A percentile compares a stretch with the other conserved stretches of the same genome.
Evolutionary conservation across 1,140 invertebrate species (phyloP).

Genomic region (Periplaneta americana): DNA sequence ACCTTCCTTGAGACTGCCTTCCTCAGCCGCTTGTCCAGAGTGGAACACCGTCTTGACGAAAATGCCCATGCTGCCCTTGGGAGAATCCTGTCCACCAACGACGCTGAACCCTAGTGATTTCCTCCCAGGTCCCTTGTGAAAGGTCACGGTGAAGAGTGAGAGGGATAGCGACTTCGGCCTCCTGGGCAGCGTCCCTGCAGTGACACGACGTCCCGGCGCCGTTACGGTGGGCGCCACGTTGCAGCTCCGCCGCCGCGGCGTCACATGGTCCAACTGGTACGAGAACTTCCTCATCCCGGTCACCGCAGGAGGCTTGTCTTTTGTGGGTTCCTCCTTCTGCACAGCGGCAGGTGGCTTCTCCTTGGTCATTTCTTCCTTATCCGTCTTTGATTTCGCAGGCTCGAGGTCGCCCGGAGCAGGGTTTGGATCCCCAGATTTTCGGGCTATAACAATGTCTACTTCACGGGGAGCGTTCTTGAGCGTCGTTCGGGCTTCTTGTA

Average conservation of each 20-base stretch:
- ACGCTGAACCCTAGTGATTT: conserved; percentile 88
- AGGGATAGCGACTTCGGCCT: conserved; percentile 47
- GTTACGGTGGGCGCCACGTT: background rate
- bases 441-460: conserved; percentile 49
- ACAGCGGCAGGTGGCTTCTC: too few relatives aligned
- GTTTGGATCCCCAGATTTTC: conserved; percentile 18
- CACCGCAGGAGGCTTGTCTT: background rate
- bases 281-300: conserved; percentile 34
- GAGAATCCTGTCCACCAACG: conserved; percentile 84
- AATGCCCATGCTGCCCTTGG: conserved; percentile 69
- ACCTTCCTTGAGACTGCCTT: conserved; percentile 79
- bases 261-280: conserved; percentile 4
- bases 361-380: too few relatives aligned
- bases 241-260: background rate
- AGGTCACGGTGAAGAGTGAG: conserved; percentile 44
- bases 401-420: conserved; percentile 3
- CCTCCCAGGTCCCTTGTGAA: conserved; percentile 69
- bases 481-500: conserved; percentile 51
- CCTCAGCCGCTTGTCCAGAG: conserved; percentile 79
- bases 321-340: too few relatives aligned
- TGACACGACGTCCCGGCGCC: conserved; percentile 11
- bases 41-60: conserved; percentile 81
- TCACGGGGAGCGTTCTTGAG: conserved; percentile 44
- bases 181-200: conserved; percentile 56
- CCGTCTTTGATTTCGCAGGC: too few relatives aligned